Evolutionary conservation across 2,797 vertebrate genomes (phyloP).

Genomic region (Rhinatrema bivittatum): DNA sequence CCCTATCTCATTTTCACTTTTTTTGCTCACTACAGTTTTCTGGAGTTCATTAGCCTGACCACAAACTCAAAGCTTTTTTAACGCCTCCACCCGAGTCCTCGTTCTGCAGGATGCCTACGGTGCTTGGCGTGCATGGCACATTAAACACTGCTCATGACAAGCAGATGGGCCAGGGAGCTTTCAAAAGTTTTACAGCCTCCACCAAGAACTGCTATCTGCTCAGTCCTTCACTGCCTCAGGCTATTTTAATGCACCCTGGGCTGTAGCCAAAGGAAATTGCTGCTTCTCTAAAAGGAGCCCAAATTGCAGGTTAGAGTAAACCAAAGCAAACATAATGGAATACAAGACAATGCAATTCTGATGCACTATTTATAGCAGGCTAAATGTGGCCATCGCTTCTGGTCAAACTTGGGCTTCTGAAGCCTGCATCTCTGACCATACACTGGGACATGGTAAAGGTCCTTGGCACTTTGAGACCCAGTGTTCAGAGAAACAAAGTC

Average conservation of each 20-base stretch:
- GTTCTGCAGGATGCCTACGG: neutral
- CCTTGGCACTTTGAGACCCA: conserved; percentile 36
- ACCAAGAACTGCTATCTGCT: neutral
- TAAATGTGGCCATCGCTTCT: too few species aligned
- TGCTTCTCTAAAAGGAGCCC: neutral
- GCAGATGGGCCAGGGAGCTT: conserved; percentile 1
- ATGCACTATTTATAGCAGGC: neutral
- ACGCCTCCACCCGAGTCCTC: neutral
- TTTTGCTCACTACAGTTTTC: neutral
- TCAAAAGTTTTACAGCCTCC: neutral
- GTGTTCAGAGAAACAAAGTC: conserved; percentile 22
- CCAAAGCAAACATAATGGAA: rapidly evolving
- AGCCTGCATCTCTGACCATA: too few species aligned
- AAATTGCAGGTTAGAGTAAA: neutral
- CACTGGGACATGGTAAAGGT: too few species aligned
- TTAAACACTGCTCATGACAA: neutral
- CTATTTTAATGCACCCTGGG: conserved; percentile 7
- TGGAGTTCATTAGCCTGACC: conserved; percentile 8
- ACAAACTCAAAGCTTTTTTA: neutral
- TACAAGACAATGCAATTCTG: neutral
- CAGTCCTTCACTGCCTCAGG: neutral
- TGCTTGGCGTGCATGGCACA: neutral
- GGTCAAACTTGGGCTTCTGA: too few species aligned
- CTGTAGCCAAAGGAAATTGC: conserved; percentile 8
- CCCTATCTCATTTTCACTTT: neutral